phyloP scores from a whole-genome alignment of 1,140 invertebrate genomes.

The Ips nitidus region DNA sequence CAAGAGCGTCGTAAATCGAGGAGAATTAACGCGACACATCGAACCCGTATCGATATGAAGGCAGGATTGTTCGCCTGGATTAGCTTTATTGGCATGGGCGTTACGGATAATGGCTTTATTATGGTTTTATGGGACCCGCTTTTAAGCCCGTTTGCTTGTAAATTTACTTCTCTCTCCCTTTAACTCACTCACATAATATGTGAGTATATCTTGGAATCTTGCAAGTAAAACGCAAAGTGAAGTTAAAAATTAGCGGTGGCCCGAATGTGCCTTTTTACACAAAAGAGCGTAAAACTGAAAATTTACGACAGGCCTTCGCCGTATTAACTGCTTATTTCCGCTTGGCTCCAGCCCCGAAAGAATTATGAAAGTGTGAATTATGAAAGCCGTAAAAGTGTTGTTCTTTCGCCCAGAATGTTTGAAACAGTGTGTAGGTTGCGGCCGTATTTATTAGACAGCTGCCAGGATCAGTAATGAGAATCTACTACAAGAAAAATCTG shows the following conservation, averaged over 20 bases:
- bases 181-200: background rate
- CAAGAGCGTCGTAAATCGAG: conserved; percentile 12
- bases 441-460: too few species aligned
- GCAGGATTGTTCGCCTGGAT: conserved; percentile 9
- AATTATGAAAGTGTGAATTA: conserved; percentile 26
- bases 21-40: conserved; percentile 6
- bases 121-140: too few species aligned
- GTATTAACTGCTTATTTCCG: conserved; percentile 29
- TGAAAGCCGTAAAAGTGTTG: conserved; percentile 14
- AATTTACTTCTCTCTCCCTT: background rate
- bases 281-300: conserved; percentile 18
- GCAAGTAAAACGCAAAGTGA: too few species aligned
- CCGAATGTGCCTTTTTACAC: conserved; percentile 14
- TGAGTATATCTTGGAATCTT: too few species aligned
- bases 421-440: too few species aligned
- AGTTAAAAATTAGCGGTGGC: conserved; percentile 5
- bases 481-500: too few species aligned
- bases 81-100: conserved; percentile 16
- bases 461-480: too few species aligned
- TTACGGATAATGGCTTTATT: conserved; percentile 2
- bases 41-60: conserved; percentile 7
- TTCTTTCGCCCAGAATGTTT: conserved; percentile 14
- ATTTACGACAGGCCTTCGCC: conserved; percentile 19
- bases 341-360: conserved; percentile 11
- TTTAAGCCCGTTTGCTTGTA: too few species aligned